These are phyloP conservation scores for Ophthalmotilapia sp. DNA, from an alignment of 2,113 vertebrate genomes.

Conservation along the genomic window DNA sequence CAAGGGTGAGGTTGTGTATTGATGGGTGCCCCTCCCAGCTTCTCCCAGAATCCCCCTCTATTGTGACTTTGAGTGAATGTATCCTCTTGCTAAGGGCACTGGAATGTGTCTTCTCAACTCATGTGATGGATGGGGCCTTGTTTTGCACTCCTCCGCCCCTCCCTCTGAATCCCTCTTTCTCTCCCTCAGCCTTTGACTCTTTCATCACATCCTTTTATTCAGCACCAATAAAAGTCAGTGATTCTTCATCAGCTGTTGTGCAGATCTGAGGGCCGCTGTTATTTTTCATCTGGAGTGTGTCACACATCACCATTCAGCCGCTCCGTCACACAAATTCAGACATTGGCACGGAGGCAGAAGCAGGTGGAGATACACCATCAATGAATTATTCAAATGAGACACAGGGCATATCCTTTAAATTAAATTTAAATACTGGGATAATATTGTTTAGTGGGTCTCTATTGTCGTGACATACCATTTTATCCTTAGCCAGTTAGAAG, in stretches of 20 bases:
- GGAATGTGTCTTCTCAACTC: constrained; percentile 75
- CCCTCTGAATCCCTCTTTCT: constrained; percentile 71
- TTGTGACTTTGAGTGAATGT: constrained; percentile 78
- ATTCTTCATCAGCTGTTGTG: constrained; percentile 75
- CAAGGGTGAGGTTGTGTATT: constrained; percentile 65
- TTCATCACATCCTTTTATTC: constrained; percentile 74
- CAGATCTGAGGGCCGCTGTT: constrained; percentile 65
- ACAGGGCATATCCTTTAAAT: constrained; percentile 58
- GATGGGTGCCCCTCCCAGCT: constrained; percentile 68
- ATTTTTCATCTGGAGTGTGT: constrained; percentile 72
- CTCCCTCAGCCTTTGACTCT: constrained; percentile 69
- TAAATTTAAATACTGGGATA: constrained; percentile 57
- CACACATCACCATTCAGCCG: constrained; percentile 67
- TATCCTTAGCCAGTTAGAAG: background rate
- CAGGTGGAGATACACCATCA: constrained; percentile 69
- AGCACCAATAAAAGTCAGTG: constrained; percentile 78
- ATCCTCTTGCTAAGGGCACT: constrained; percentile 72
- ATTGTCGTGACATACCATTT: constrained; percentile 3
- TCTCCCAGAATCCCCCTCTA: constrained; percentile 66
- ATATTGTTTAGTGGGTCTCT: constrained; percentile 22
- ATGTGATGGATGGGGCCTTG: constrained; percentile 80
- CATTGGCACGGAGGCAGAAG: constrained; percentile 51
- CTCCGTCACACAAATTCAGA: constrained; percentile 61
- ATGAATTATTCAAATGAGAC: constrained; percentile 68
- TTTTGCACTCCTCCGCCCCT: constrained; percentile 69